Evolutionary conservation across 2,888 invertebrate genomes (phyloP).

Genomic region (Byasa hedistus): DNA sequence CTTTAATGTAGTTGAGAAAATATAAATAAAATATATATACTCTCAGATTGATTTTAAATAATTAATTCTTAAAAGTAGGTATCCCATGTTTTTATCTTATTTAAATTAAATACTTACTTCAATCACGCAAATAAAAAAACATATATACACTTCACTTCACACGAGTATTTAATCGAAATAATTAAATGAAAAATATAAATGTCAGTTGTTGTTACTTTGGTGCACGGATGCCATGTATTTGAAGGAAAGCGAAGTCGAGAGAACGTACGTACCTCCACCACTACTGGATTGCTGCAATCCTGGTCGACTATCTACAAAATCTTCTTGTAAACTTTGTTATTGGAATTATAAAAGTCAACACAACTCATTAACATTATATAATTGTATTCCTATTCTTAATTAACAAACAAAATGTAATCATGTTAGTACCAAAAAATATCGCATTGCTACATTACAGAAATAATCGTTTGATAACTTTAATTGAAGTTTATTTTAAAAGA

Average conservation of each 20-base stretch:
- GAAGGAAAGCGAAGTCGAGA: conserved; percentile 24
- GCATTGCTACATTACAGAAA: no score
- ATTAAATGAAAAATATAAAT: conserved; percentile 24
- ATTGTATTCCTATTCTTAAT: background rate
- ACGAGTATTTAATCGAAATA: conserved; percentile 17
- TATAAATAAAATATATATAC: no score
- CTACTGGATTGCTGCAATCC: conserved; percentile 26
- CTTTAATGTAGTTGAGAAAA: no score
- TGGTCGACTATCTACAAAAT: conserved; percentile 16
- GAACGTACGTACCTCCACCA: conserved; percentile 27
- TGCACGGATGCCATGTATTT: conserved; percentile 26
- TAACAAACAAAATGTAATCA: background rate
- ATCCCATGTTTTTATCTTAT: background rate
- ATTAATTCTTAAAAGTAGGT: no score
- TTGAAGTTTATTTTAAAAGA: no score
- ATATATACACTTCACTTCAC: conserved; percentile 22
- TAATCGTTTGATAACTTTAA: no score
- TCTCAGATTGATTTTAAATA: no score
- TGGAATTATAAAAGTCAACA: background rate
- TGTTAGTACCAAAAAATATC: no score
- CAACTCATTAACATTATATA: background rate
- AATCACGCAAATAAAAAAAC: conserved; percentile 3
- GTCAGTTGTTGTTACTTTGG: conserved; percentile 13
- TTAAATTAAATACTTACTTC: conserved; percentile 21
- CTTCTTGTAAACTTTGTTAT: conserved; percentile 1